These are phyloP conservation scores for Hypena proboscidalis DNA, from an alignment of 2,888 invertebrate species.

Conservation along the genomic window DNA sequence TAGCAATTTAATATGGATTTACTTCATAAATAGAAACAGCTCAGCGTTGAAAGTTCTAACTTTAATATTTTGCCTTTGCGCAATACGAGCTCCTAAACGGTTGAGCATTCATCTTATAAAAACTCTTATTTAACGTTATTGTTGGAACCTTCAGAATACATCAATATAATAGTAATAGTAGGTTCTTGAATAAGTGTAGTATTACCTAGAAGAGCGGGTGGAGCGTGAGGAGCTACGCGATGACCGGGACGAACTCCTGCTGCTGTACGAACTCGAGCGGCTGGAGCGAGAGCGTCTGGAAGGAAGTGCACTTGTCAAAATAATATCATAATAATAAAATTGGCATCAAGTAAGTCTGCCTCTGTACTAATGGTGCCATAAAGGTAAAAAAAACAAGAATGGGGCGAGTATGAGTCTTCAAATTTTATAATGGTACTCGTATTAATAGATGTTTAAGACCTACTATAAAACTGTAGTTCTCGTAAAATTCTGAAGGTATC, in stretches of 20 bases:
- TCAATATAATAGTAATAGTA: neutral
- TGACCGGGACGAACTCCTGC: slow-evolving; percentile 77
- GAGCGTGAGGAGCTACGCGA: slow-evolving; percentile 75
- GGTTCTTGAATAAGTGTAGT: neutral
- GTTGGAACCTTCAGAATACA: slow-evolving; percentile 11
- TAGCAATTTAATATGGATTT: neutral
- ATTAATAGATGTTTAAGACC: no score
- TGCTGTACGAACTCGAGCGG: slow-evolving; percentile 83
- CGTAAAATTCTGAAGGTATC: no score
- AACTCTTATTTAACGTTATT: slow-evolving; percentile 9
- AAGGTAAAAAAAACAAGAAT: no score
- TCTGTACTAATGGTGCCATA: no score
- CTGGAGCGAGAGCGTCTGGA: slow-evolving; percentile 71
- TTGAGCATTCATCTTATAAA: no score
- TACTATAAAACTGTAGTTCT: no score
- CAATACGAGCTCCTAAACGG: no score
- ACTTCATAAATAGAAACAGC: slow-evolving; percentile 16
- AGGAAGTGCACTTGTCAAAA: no score
- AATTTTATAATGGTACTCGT: no score
- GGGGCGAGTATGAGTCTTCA: no score
- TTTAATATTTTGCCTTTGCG: slow-evolving; percentile 16
- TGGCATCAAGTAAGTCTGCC: no score
- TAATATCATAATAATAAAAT: no score
- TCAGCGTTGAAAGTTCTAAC: slow-evolving; percentile 19
- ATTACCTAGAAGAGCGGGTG: slow-evolving; percentile 80